These are phyloP conservation scores for Bolborhynchus lineola DNA, from an alignment of 2,113 vertebrate genomes.

Conservation along the genomic window DNA sequence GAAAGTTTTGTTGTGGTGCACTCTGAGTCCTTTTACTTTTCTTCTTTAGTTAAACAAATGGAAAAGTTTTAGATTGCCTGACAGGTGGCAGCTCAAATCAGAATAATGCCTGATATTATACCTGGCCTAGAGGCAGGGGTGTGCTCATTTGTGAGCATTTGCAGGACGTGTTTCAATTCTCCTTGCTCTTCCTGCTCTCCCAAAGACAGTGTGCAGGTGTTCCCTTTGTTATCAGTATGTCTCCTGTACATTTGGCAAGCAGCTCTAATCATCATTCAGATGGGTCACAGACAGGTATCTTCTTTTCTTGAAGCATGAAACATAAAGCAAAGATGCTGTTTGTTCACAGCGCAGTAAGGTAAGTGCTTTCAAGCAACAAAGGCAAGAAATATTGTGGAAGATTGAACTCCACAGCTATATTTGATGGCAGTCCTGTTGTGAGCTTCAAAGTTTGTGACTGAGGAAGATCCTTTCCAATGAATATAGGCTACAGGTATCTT, in stretches of 20 bases:
- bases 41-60: neutral
- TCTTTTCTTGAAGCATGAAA: neutral
- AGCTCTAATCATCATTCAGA: neutral
- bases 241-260: neutral
- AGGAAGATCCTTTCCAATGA: neutral
- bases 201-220: fast-evolving
- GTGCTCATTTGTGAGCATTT: neutral
- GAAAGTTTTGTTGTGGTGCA: neutral
- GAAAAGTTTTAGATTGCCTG: neutral
- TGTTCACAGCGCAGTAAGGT: neutral
- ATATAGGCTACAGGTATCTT: neutral
- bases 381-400: neutral
- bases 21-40: neutral
- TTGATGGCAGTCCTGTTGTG: neutral
- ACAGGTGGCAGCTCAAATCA: neutral
- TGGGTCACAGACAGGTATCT: neutral
- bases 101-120: neutral
- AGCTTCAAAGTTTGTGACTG: neutral
- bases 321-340: neutral
- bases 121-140: neutral
- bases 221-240: neutral
- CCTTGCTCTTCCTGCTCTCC: neutral
- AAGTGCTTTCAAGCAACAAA: neutral
- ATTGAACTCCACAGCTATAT: neutral
- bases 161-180: neutral